Evolutionary conservation across 2,113 vertebrate genomes (phyloP).

Genomic region (Monopterus albus): DNA sequence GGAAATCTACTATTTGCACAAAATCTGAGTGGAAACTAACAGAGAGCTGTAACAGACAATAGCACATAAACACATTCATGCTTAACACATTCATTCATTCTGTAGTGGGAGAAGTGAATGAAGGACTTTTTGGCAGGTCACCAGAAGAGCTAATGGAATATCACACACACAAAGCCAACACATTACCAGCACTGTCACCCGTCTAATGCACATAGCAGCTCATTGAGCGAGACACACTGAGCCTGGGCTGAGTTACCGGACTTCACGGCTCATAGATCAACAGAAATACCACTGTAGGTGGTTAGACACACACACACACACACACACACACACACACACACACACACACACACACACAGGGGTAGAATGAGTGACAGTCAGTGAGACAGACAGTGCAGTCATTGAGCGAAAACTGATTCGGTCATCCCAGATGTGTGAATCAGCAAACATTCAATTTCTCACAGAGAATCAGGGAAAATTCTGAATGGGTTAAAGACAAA

Average conservation of each 20-base stretch:
- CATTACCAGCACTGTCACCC: constrained; percentile 58
- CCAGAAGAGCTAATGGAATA: constrained; percentile 64
- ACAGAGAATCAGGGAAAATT: constrained; percentile 50
- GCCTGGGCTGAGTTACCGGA: constrained; percentile 67
- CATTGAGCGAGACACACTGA: constrained; percentile 57
- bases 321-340: constrained; percentile 47
- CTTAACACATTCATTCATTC: constrained; percentile 58
- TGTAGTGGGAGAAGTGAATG: constrained; percentile 63
- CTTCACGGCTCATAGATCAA: constrained; percentile 72
- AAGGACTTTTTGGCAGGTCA: constrained; percentile 57
- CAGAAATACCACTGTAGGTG: constrained; percentile 75
- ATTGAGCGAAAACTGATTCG: constrained; percentile 77
- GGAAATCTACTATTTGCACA: constrained; percentile 48
- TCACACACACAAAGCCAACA: constrained; percentile 62
- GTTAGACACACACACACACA: constrained; percentile 49
- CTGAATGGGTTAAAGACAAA: constrained; percentile 70
- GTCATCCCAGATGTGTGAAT: constrained; percentile 75
- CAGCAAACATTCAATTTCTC: constrained; percentile 76
- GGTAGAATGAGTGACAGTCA: constrained; percentile 41
- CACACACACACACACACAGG: constrained; percentile 27
- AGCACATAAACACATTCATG: constrained; percentile 34
- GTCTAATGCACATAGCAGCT: constrained; percentile 63
- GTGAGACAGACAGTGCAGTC: constrained; percentile 62
- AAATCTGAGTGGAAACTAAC: constrained; percentile 38
- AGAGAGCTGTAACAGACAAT: constrained; percentile 35